Base-by-base conservation (phyloP, 2,888 invertebrate genomes). In the Dryadula phaetusa region DNA sequence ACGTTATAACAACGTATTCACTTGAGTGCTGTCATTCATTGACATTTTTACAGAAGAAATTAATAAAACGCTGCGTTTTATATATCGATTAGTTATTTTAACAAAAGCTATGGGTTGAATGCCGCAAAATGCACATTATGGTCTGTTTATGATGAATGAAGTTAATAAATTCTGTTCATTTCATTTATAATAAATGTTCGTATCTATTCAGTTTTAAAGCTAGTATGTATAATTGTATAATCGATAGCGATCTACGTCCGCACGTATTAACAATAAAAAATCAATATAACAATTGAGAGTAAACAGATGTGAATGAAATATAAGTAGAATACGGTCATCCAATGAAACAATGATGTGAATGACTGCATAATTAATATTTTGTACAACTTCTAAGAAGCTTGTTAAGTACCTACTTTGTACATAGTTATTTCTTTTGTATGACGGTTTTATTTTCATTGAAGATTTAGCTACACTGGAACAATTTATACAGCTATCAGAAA, bases 241-340 rank as follows among this genome's bases (percentile, higher is more conserved):
- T 22, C 5, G 3, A 47, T 22, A 18, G 8, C 14, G 7, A 16
- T 32, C 8, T 16, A 28, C 5, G 6, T 28, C 16, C n/a, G 28
- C 52, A 52, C 16, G 52, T 53, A 53, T 32, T 32, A 8, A 18
- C 52, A 53, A 16, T 32, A 53, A 53, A 16, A 53, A 53, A 34
- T 53, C 32, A 49, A 49, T 32, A 53, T 53, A 12, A 53, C 32
- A 53, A 53, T 32, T 32, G 10, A 53, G 18, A 53, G 52, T 18
- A 32, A 18, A 12, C 20, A 18, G 28, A 32, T 18, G 12, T 53
- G 12, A 46, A 22, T 46, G 46, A 20, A 22, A 46, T 18, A 16
- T 44, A 44, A 16, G 16, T 32, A 32, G 32, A 32, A 32, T 8
- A 44, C 46, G 46, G 12, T 46, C 4, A 46, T 46, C 6, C 20